phyloP scores from a whole-genome alignment of 2,113 vertebrate genomes.

The Danionella cerebrum region DNA sequence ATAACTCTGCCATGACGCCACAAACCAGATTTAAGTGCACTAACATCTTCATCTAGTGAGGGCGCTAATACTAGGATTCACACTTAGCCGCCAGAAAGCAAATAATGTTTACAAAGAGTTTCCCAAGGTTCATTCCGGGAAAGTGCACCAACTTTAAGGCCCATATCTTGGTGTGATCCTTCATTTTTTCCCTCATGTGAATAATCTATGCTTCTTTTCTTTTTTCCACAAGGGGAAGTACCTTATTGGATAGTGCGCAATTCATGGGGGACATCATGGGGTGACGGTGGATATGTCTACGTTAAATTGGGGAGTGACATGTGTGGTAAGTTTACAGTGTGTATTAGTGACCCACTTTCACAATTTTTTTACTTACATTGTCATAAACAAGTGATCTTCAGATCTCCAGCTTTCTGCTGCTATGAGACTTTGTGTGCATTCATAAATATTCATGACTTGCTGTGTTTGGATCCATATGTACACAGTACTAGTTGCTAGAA shows the following conservation, averaged over 20 bases:
- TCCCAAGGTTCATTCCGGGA: no score
- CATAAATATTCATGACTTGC: constrained; percentile 19
- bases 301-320: constrained; percentile 79
- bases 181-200: background rate
- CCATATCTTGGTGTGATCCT: background rate
- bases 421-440: background rate
- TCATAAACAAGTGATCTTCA: background rate
- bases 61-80: no score
- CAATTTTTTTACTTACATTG: background rate
- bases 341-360: background rate
- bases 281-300: constrained; percentile 77
- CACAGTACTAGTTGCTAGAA: no score
- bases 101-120: no score
- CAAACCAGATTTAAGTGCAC: no score
- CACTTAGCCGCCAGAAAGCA: no score
- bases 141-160: no score
- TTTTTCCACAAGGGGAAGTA: constrained; percentile 60
- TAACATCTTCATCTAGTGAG: no score
- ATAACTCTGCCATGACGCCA: no score
- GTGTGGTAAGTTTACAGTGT: constrained; percentile 76
- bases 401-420: background rate
- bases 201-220: background rate
- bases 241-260: constrained; percentile 91
- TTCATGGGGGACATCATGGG: constrained; percentile 82
- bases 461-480: no score